Conservation (phyloP, 2,113 vertebrate species). For the Calyptomena viridis region DNA sequence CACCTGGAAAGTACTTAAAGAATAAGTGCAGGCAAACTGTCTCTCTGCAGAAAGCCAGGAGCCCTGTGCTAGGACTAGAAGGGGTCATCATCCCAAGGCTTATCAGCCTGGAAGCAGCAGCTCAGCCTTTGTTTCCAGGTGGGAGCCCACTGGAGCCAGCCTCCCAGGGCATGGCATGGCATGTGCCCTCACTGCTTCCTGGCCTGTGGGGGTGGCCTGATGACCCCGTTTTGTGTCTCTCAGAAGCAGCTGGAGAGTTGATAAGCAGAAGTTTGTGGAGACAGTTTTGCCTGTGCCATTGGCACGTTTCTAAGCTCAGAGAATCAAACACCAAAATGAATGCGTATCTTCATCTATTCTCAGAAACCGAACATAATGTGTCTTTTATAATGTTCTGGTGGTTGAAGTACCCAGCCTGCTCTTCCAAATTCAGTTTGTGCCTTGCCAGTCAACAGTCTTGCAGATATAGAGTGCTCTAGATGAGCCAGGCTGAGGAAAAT, state of each 20-base stretch:
- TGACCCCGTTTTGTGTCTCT: background rate
- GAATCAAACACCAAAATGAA: background rate
- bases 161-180: fast-evolving
- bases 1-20: background rate
- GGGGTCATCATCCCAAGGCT: too few species aligned
- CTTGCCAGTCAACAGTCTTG: background rate
- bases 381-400: background rate
- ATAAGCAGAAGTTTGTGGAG: background rate
- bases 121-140: background rate
- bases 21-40: background rate
- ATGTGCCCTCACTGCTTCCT: fast-evolving
- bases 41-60: background rate
- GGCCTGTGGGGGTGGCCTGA: fast-evolving
- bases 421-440: background rate
- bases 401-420: background rate
- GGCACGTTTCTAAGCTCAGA: background rate
- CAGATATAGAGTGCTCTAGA: background rate
- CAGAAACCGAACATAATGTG: background rate
- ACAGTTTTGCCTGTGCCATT: fast-evolving
- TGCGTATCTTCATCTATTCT: fast-evolving
- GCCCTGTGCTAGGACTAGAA: background rate
- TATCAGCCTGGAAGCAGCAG: fast-evolving
- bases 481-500: background rate
- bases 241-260: background rate
- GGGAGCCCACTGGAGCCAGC: background rate